phyloP scores from a whole-genome alignment of 53 echinoderm and acorn worm species.

The Echinarachnius parma region DNA sequence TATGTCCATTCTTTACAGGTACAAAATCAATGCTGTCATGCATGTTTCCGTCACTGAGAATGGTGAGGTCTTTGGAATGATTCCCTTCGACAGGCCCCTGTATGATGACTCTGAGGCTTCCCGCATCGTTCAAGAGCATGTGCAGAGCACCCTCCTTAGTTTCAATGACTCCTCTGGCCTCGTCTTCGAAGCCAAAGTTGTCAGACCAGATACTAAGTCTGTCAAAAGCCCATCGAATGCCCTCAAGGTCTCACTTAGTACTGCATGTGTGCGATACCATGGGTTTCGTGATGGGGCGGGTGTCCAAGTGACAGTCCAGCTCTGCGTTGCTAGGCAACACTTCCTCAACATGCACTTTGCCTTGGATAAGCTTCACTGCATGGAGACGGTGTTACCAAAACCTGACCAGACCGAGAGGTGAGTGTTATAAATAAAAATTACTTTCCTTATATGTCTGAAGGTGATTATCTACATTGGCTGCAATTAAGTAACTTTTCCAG shows the following conservation, averaged over 20 bases:
- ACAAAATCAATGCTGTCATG: too few relatives aligned
- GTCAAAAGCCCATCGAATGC: too few relatives aligned
- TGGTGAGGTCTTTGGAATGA: slow-evolving; percentile 65
- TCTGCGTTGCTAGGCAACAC: neutral
- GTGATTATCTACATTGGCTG: too few relatives aligned
- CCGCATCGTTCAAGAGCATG: slow-evolving; percentile 61
- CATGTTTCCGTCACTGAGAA: too few relatives aligned
- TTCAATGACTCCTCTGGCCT: slow-evolving; percentile 51
- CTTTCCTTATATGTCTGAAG: too few relatives aligned
- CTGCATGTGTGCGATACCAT: too few relatives aligned
- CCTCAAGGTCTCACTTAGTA: too few relatives aligned
- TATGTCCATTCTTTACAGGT: too few relatives aligned
- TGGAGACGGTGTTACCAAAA: slow-evolving; percentile 32
- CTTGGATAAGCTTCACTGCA: slow-evolving; percentile 14
- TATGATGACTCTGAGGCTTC: slow-evolving; percentile 80
- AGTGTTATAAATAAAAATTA: too few relatives aligned
- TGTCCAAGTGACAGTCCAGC: slow-evolving; percentile 30
- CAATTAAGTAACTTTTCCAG: too few relatives aligned
- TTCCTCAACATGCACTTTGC: slow-evolving; percentile 27
- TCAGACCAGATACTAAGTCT: too few relatives aligned
- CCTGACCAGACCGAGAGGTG: slow-evolving; percentile 26
- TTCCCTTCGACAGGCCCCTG: slow-evolving; percentile 64
- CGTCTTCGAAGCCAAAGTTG: slow-evolving; percentile 59
- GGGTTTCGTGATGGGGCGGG: too few relatives aligned
- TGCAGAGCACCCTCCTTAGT: slow-evolving; percentile 69